Evolutionary conservation across 2,797 vertebrate species (phyloP), one percentile per base, ranked within the genome.

Genomic region (Craterocephalus amniculus): DNA sequence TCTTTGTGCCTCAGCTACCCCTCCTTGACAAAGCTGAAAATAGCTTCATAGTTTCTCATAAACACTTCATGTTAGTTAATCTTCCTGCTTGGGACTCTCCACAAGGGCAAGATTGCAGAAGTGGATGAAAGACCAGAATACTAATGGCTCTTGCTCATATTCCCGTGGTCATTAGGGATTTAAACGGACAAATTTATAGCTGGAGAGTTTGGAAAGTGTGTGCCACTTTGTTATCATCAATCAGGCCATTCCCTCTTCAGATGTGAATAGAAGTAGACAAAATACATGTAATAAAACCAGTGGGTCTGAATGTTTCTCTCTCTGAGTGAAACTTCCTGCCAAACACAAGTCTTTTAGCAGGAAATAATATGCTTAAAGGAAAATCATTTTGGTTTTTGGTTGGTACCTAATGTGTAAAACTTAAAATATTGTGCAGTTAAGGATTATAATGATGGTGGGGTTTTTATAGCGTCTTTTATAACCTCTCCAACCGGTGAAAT

Each of bases 41-140:
- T 92, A 91, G 72, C 80, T 62, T 63, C 45, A 64, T 61, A 59
- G 73, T 78, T 83, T 81, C 73, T 79, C 78, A 88, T 87, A 87
- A 87, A 84, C 86, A 83, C 87, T 86, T 70, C 59, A 85, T 70
- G 63, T 77, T 48, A 64, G 72, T 80, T 83, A 76, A 76, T 86
- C 67, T 72, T 69, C 78, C 65, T 83, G 74, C 61, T 31, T 34
- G 32, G 64, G 61, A 66, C 36, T 0, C 38, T 48, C 72, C 67
- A 76, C 4, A 1, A 54, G 38, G 64, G 26, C 27, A 70, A 60
- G 67, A 75, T 91, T 90, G 77, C 79, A 78, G 63, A 84, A 88
- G 87, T 88, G 80, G 83, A 67, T 64, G 70, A 82, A 68, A 57
- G 68, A 67, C 69, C 59, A 56, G 40, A 73, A 66, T 74, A 74